Percentiles rank a stretch among this genome's conserved stretches.
phyloP scores from a whole-genome alignment of 2,113 vertebrate genomes.

The Pachypanchax playfairii region DNA sequence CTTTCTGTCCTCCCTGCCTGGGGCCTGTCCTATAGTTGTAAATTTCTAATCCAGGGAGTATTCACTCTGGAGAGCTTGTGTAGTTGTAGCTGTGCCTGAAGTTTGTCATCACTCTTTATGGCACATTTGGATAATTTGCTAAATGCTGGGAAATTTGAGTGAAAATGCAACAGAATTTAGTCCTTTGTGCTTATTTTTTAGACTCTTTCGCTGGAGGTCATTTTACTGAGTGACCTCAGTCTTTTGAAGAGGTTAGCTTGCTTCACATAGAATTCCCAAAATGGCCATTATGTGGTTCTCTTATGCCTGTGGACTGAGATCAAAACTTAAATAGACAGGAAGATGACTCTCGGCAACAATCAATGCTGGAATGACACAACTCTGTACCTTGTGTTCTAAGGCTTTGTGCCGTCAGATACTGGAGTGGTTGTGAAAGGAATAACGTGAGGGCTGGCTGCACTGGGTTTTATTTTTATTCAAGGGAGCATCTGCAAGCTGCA shows the following conservation, averaged over 20 bases:
- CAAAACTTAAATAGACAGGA: conserved; percentile 42
- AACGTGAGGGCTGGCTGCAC: conserved; percentile 12
- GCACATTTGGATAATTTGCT: background rate
- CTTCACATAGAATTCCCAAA: conserved; percentile 35
- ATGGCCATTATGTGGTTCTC: conserved; percentile 43
- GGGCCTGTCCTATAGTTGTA: conserved; percentile 13
- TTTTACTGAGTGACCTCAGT: conserved; percentile 48
- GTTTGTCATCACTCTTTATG: conserved; percentile 10
- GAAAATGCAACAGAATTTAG: conserved; percentile 38
- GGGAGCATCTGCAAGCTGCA: conserved; percentile 46
- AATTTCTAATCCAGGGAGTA: conserved; percentile 32
- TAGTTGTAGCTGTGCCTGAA: conserved; percentile 11
- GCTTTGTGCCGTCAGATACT: conserved; percentile 12
- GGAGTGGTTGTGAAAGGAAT: conserved; percentile 17
- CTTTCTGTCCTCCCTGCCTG: no score
- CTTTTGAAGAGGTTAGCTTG: conserved; percentile 48
- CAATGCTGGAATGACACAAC: conserved; percentile 21
- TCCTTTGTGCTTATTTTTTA: conserved; percentile 17
- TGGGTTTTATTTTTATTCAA: conserved; percentile 6
- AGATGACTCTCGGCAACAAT: conserved; percentile 55
- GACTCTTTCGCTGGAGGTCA: conserved; percentile 21
- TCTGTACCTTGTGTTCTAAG: conserved; percentile 12
- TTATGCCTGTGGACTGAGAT: conserved; percentile 31
- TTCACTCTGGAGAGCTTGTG: conserved; percentile 23
- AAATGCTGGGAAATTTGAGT: conserved; percentile 42